These are phyloP conservation scores for Caenorhabditis briggsae DNA, from an alignment of 1,140 invertebrate species.

Conservation along the genomic window DNA sequence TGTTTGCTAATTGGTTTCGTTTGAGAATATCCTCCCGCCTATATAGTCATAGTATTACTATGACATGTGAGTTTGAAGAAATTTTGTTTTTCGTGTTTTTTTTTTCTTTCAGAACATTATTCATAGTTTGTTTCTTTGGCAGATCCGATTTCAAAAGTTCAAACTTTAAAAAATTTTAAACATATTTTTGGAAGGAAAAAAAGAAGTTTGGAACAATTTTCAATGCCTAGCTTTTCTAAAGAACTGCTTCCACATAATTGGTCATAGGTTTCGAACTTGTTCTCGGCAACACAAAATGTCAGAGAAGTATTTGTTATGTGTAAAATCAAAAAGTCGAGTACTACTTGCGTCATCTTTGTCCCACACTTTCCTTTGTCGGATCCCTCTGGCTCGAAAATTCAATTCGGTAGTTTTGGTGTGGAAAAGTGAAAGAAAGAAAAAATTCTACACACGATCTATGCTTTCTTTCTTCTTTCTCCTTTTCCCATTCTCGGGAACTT, in stretches of 20 bases:
- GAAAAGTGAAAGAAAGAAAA: slow-evolving; percentile 16
- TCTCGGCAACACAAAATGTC: too few species aligned
- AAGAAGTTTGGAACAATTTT: too few species aligned
- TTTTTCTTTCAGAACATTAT: neutral
- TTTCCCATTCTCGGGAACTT: neutral
- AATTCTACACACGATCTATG: slow-evolving; percentile 45
- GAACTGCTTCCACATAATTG: neutral
- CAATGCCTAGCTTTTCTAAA: neutral
- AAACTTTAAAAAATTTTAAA: too few species aligned
- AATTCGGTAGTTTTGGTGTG: slow-evolving; percentile 49
- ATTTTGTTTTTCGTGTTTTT: neutral
- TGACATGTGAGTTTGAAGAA: neutral
- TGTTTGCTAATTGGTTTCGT: slow-evolving; percentile 5
- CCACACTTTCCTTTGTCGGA: slow-evolving; percentile 28
- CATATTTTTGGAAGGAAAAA: too few species aligned
- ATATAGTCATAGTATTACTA: neutral
- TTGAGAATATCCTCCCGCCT: neutral
- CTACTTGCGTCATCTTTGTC: slow-evolving; percentile 21
- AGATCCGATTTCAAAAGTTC: too few species aligned
- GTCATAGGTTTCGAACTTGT: neutral
- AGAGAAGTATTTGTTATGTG: neutral
- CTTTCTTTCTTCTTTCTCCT: neutral
- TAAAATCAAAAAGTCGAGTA: slow-evolving; percentile 35
- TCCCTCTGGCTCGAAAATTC: slow-evolving; percentile 31
- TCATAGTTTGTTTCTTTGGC: too few species aligned